Percentiles rank a stretch among this genome's conserved stretches.
These are phyloP conservation scores for Selenia dentaria DNA, from an alignment of 2,888 invertebrate genomes.

Conservation along the genomic window DNA sequence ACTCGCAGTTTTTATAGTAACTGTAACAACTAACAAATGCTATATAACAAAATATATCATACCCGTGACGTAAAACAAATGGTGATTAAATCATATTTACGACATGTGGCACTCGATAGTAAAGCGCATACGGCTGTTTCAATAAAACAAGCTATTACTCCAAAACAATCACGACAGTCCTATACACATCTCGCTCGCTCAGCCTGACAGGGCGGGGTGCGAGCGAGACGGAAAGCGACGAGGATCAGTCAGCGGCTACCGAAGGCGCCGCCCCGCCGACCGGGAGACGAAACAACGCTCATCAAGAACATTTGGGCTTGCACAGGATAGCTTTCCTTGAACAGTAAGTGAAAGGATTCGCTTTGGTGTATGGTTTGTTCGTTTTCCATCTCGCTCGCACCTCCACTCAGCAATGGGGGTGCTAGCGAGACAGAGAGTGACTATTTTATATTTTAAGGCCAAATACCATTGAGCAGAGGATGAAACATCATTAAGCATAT, in stretches of 20 bases:
- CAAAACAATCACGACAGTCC: conserved; percentile 15
- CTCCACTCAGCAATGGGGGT: neutral
- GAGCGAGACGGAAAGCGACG: conserved; percentile 91
- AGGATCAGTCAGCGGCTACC: conserved; percentile 81
- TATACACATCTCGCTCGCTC: conserved; percentile 56
- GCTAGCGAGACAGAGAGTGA: neutral
- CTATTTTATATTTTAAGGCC: too few species aligned
- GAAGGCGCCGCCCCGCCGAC: conserved; percentile 62
- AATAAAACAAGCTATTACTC: too few species aligned
- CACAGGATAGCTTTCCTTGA: conserved; percentile 68
- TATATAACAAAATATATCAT: too few species aligned
- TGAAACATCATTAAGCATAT: too few species aligned
- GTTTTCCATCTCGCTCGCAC: neutral
- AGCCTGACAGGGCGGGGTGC: conserved; percentile 82
- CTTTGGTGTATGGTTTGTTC: neutral
- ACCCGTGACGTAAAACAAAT: too few species aligned
- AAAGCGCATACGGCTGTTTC: too few species aligned
- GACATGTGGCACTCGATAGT: too few species aligned
- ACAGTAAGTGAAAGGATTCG: conserved; percentile 55
- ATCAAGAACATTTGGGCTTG: conserved; percentile 80
- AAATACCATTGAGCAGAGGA: too few species aligned
- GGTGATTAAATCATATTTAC: too few species aligned
- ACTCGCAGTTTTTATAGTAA: too few species aligned
- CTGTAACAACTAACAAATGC: too few species aligned
- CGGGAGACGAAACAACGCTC: conserved; percentile 56